A percentile compares a stretch with the other conserved stretches of the same genome.
Evolutionary conservation across 2,797 vertebrate genomes (phyloP).

Genomic region (Triplophysa yarkandensis): DNA sequence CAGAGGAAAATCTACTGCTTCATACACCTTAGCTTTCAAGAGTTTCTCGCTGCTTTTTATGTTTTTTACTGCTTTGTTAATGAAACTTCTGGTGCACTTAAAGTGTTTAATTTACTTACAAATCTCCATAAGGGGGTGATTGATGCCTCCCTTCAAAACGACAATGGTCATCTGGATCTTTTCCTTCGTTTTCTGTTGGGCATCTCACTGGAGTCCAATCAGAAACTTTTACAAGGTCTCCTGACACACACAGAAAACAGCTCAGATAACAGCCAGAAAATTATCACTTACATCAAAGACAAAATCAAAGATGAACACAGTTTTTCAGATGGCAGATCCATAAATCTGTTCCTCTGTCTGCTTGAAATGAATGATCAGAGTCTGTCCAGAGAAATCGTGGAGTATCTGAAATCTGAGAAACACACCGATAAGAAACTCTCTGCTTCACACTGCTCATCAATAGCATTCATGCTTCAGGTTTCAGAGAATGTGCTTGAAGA

Average conservation of each 20-base stretch:
- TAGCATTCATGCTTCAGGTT: not conserved
- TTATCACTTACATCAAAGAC: not conserved
- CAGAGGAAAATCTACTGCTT: constrained; percentile 12
- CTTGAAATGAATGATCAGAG: not conserved
- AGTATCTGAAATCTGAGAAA: constrained; percentile 3
- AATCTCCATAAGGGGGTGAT: constrained; percentile 1
- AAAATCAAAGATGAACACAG: not conserved
- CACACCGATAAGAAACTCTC: not conserved
- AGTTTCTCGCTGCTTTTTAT: not conserved
- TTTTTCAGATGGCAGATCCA: not conserved
- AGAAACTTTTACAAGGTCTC: not conserved
- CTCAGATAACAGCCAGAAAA: not conserved
- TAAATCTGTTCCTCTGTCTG: not conserved
- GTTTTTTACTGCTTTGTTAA: not conserved
- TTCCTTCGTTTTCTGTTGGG: constrained; percentile 13
- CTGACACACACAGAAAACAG: not conserved
- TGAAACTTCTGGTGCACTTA: not conserved
- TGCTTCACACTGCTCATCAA: not conserved
- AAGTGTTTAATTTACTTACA: not conserved
- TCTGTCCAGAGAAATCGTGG: not conserved
- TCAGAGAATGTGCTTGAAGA: constrained; percentile 1
- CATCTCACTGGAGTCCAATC: constrained; percentile 20
- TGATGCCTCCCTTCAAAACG: not conserved
- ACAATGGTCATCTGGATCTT: constrained; percentile 12
- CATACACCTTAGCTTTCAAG: constrained; percentile 24